A percentile compares a stretch with the other conserved stretches of the same genome.
Evolutionary conservation across 1,140 invertebrate species (phyloP).

Genomic region (Centruroides sculpturatus): DNA sequence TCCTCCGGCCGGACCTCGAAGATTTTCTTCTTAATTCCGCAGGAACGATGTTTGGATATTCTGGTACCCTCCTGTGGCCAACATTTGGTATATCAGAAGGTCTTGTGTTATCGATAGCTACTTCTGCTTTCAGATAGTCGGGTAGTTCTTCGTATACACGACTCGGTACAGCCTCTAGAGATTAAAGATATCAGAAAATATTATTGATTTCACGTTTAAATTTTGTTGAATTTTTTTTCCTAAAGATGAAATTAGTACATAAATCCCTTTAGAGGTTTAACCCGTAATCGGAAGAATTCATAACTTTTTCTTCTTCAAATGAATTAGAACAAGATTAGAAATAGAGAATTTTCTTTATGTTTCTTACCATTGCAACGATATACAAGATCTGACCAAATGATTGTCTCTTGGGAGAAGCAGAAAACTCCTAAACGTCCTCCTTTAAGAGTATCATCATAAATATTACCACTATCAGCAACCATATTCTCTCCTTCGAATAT

Average conservation of each 20-base stretch:
- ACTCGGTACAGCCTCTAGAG: conserved; percentile 59
- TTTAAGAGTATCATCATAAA: conserved; percentile 73
- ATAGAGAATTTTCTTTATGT: neutral
- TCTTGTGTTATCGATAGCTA: conserved; percentile 41
- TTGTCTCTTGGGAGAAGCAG: conserved; percentile 92
- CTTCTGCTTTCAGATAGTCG: conserved; percentile 45
- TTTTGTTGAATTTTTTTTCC: neutral
- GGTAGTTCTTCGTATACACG: conserved; percentile 64
- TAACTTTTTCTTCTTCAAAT: neutral
- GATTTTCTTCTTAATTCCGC: too few relatives aligned
- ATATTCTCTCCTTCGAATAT: conserved; percentile 61
- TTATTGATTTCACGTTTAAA: neutral
- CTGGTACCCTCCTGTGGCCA: too few relatives aligned
- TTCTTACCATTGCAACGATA: conserved; percentile 81
- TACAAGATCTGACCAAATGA: conserved; percentile 92
- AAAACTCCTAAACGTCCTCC: conserved; percentile 86
- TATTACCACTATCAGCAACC: conserved; percentile 81
- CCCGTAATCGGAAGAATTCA: neutral
- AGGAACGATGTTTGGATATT: too few relatives aligned
- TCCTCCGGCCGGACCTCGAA: too few relatives aligned
- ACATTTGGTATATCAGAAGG: conserved; percentile 19
- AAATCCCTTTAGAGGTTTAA: neutral
- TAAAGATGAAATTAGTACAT: too few relatives aligned
- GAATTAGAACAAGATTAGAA: neutral
- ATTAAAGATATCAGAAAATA: neutral